A percentile compares a stretch with the other conserved stretches of the same genome.
Conservation (phyloP, 2,888 invertebrate genomes). For the Mythimna lalbum region DNA sequence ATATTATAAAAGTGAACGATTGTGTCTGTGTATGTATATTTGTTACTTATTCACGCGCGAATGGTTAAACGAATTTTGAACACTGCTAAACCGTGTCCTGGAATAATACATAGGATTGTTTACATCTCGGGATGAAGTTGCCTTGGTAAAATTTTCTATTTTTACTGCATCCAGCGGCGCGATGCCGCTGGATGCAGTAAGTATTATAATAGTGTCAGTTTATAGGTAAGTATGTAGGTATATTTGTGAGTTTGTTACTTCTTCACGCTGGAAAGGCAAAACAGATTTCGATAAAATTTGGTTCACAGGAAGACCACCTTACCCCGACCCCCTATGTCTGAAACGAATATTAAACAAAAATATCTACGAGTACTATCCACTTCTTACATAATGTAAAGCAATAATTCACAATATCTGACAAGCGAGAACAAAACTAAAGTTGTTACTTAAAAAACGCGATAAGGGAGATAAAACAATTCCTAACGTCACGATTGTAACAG, state of each 20-base stretch:
- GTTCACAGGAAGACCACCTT: no score
- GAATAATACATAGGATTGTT: background rate
- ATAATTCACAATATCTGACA: constrained; percentile 6
- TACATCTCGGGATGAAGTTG: background rate
- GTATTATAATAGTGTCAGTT: no score
- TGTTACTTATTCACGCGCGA: background rate
- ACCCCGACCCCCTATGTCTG: no score
- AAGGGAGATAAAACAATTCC: constrained; percentile 9
- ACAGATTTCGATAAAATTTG: background rate
- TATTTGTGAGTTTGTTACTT: background rate
- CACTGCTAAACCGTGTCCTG: background rate
- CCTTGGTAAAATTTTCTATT: no score
- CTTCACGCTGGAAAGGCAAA: background rate
- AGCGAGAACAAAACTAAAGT: constrained; percentile 21
- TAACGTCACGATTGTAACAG: background rate
- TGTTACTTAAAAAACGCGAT: constrained; percentile 5
- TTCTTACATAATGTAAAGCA: background rate
- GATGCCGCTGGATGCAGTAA: no score
- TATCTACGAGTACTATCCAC: background rate
- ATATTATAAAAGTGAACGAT: background rate
- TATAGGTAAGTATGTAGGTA: no score
- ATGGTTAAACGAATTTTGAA: background rate
- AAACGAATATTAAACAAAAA: no score
- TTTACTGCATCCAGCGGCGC: no score
- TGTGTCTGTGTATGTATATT: background rate